Percentiles rank a stretch among this genome's conserved stretches.
Conservation (phyloP, 2,113 vertebrate species). For the Hydrochoerus hydrochaeris region DNA sequence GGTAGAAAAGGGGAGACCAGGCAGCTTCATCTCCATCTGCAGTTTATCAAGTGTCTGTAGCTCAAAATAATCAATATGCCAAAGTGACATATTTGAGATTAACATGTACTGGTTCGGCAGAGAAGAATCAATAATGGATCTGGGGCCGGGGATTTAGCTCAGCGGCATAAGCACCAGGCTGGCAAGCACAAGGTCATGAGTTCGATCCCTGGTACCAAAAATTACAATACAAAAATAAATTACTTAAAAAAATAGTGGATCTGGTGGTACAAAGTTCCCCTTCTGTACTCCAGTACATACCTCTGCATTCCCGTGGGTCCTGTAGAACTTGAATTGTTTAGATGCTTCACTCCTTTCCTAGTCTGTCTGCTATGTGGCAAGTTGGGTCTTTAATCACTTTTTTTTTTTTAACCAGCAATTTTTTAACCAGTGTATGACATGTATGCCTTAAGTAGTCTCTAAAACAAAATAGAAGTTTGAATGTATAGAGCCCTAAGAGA, state of each 20-base stretch:
- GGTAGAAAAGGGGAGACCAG: neutral
- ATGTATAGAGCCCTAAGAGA: neutral
- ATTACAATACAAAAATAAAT: too few relatives aligned
- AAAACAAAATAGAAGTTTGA: slow-evolving; percentile 31
- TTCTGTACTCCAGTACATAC: neutral
- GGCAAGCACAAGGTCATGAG: too few relatives aligned
- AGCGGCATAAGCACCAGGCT: too few relatives aligned
- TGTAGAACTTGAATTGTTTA: neutral
- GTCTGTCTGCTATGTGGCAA: neutral
- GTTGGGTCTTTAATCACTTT: neutral
- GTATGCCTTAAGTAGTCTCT: neutral
- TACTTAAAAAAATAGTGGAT: neutral
- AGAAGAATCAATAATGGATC: neutral
- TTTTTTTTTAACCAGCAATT: neutral
- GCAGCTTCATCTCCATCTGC: neutral
- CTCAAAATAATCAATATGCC: neutral
- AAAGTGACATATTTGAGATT: neutral
- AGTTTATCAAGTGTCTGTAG: neutral
- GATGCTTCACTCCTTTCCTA: neutral
- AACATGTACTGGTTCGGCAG: neutral
- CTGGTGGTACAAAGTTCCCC: neutral
- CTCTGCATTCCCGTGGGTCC: neutral
- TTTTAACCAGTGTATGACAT: neutral
- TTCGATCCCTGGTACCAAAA: too few relatives aligned
- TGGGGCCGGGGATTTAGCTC: neutral